phyloP scores from a whole-genome alignment of 2,888 invertebrate species.

The Drosophila anomalata region DNA sequence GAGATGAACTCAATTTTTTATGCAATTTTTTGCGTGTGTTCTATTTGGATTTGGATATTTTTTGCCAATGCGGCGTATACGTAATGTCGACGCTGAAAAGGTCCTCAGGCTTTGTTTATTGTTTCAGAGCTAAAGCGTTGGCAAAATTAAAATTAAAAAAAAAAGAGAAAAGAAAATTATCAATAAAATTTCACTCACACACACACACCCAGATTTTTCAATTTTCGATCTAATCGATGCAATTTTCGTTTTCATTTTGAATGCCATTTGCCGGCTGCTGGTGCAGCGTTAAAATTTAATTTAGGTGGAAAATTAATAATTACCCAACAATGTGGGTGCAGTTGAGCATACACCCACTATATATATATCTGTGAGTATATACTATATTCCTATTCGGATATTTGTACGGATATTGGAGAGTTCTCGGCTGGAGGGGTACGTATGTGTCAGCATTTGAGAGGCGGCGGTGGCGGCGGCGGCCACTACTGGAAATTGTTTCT shows the following conservation, averaged over 20 bases:
- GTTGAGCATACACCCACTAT: conserved; percentile 50
- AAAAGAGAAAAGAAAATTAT: not conserved
- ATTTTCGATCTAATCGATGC: conserved; percentile 66
- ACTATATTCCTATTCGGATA: conserved; percentile 13
- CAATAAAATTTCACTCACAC: conserved; percentile 23
- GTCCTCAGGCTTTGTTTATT: conserved; percentile 33
- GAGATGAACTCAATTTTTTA: conserved; percentile 60
- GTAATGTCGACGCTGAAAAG: conserved; percentile 47
- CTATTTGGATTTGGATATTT: not conserved
- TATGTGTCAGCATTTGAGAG: conserved; percentile 33
- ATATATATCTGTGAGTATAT: conserved; percentile 6
- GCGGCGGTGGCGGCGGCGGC: conserved; percentile 13
- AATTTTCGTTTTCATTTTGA: conserved; percentile 73
- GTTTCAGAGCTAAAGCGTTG: conserved; percentile 13
- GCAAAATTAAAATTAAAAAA: conserved; percentile 1
- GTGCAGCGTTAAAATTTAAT: conserved; percentile 71
- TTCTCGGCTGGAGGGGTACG: conserved; percentile 1
- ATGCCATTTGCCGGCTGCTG: conserved; percentile 45
- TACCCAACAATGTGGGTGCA: conserved; percentile 76
- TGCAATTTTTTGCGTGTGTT: conserved; percentile 1
- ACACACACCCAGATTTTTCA: conserved; percentile 41
- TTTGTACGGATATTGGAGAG: conserved; percentile 29
- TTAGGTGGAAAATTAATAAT: conserved; percentile 79
- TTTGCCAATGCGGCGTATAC: conserved; percentile 62
- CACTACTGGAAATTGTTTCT: conserved; percentile 55